Base-by-base conservation (phyloP, 1,140 invertebrate species). In the Diabrotica virgifera region DNA sequence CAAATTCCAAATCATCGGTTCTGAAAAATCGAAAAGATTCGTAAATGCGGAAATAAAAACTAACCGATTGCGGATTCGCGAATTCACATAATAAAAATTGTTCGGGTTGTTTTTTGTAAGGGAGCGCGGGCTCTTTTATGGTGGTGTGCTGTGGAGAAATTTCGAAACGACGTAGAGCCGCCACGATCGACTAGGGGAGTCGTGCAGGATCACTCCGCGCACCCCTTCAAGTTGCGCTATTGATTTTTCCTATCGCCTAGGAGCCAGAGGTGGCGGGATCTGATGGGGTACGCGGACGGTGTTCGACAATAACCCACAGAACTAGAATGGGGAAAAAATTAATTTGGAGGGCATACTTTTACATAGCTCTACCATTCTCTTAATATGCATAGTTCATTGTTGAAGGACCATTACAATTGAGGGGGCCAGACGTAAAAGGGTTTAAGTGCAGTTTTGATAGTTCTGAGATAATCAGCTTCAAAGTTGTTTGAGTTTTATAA, bases 181-280 rank as follows among this genome's bases (percentile, higher is more conserved):
- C 58, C 13, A 14, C 13, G 9, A 59, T 38, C 38, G 58, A 59
- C 58, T 59, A 51, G 58, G 58, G 58, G 58, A 59, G 46, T 59
- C 24, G 46, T 12, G 58, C 14, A 59, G 46, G 38, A 38, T 12
- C 10, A 51, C 10, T n/a, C 58, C 58, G 58, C 58, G 58, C 58
- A 51, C 37, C 58, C 58, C 58, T 13, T 59, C 12, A 37, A 59
- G 58, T 38, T 38, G 40, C 14, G 58, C 38, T 59, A 59, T 59
- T 51, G 58, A 59, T 59, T 59, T 59, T 59, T 59, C 58, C 58
- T 59, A 59, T 59, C 46, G 58, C 58, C 58, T 59, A 59, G 58
- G 12, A 6, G n/a, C 8, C 58, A 59, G 58, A 35, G 58, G 37
- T 13, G 58, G 56, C 13, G 56, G 8, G 37, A 54, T 12, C 40